Evolutionary conservation across 2,888 invertebrate species (phyloP).

Genomic region (Clanis bilineata): DNA sequence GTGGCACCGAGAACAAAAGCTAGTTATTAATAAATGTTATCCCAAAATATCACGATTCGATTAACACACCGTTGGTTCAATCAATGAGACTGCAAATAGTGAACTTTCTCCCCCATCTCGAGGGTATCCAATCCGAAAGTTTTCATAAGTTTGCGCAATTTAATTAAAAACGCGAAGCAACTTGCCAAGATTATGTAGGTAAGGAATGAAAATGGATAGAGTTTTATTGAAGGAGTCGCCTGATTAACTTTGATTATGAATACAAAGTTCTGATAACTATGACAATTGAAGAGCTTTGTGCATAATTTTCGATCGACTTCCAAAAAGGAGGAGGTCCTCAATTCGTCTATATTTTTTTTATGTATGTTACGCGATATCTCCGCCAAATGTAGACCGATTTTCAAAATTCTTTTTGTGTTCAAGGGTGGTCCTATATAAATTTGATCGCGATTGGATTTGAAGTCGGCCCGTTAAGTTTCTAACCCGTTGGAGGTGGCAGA

Average conservation of each 20-base stretch:
- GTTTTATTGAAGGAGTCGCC: neutral
- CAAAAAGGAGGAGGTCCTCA: too few relatives aligned
- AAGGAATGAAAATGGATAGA: neutral
- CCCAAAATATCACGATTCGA: neutral
- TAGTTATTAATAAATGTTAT: neutral
- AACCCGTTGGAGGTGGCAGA: too few relatives aligned
- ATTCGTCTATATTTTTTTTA: too few relatives aligned
- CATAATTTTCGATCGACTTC: too few relatives aligned
- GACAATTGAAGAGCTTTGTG: too few relatives aligned
- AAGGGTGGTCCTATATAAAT: too few relatives aligned
- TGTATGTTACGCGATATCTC: too few relatives aligned
- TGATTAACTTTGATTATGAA: neutral
- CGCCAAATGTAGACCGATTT: too few relatives aligned
- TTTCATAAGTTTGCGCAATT: slow-evolving; percentile 22
- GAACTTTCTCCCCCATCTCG: neutral
- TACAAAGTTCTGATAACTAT: neutral
- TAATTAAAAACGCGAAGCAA: slow-evolving; percentile 24
- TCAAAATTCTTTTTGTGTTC: too few relatives aligned
- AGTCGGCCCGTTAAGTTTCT: too few relatives aligned
- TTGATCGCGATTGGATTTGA: too few relatives aligned
- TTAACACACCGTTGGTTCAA: neutral
- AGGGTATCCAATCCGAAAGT: slow-evolving; percentile 34
- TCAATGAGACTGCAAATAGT: neutral
- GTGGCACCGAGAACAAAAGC: too few relatives aligned
- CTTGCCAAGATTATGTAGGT: slow-evolving; percentile 48